Conservation (phyloP, 2,888 invertebrate genomes). For the Lysandra bellargus region DNA sequence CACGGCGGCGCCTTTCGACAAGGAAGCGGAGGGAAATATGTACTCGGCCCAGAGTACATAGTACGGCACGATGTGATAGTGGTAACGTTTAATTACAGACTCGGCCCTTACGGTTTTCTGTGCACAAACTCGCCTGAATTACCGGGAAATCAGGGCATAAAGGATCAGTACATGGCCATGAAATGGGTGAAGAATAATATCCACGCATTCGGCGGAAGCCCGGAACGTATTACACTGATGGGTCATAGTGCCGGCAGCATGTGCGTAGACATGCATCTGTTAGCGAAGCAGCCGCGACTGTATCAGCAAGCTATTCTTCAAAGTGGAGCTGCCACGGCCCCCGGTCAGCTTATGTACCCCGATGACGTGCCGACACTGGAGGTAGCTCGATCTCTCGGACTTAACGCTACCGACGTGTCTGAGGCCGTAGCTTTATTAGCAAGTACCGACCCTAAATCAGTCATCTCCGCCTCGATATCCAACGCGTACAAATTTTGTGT, state of each 20-base stretch:
- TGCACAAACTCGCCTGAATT: constrained; percentile 54
- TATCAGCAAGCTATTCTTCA: constrained; percentile 29
- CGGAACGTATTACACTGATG: constrained; percentile 35
- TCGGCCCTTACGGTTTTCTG: constrained; percentile 49
- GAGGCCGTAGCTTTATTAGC: neutral
- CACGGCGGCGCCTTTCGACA: constrained; percentile 25
- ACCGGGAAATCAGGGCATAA: constrained; percentile 48
- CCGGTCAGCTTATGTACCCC: neutral
- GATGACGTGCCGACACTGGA: neutral
- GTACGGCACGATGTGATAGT: constrained; percentile 42
- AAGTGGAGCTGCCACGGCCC: neutral
- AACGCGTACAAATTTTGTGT: neutral
- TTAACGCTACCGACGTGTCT: neutral
- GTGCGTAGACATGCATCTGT: constrained; percentile 27
- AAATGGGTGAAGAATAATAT: constrained; percentile 49
- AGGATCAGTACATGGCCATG: constrained; percentile 47
- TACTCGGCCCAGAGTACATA: constrained; percentile 10
- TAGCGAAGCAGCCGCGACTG: neutral
- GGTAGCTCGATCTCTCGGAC: neutral
- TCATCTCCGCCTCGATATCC: neutral
- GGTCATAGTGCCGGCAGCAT: constrained; percentile 31
- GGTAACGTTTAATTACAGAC: constrained; percentile 60
- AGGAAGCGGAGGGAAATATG: neutral
- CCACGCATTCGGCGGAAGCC: constrained; percentile 45
- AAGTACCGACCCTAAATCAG: neutral